Base-by-base conservation (phyloP, 2,888 invertebrate species). In the Nomada fabriciana region DNA sequence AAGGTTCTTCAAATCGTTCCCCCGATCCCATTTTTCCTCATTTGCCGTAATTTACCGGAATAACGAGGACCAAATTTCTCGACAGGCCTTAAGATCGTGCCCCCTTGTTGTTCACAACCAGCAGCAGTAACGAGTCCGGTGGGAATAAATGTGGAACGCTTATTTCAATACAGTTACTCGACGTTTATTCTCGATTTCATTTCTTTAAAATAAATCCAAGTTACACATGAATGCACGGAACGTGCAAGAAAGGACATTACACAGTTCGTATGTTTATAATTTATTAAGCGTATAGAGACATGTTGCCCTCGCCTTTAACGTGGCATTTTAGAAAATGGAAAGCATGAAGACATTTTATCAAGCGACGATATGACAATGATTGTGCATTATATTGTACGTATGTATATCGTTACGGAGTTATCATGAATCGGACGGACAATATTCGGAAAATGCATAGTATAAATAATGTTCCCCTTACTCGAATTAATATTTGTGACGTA, bases 231-330 rank as follows among this genome's bases (percentile, higher is more conserved):
- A 11, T 13, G 36, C 53, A 42, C 42, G 20, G 25, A 65, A 36
- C 25, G 20, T 15, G 52, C 18, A 29, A 67, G 47, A 42, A 63
- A 29, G 57, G 59, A 23, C 15, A 50, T 23, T 29, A 25, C 7
- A 23, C 15, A 23, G 68, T 70, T 53, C 11, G 9, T 25, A 25
- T 59, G 18, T 63, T 60, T 63, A 65, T 42, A 69, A 15, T 76
- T 82, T 18, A 72, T 82, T 55, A 82, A 81, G 82, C 82, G 64
- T 69, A 76, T 43, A 81, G 63, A 69, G 53, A 69, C 15, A 71
- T 36, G 52, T 68, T 50, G 25, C 11, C 42, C 70, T 42, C 18
- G 13, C 13, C 13, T 57, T 36, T 52, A 13, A 55, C 52, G 67
- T 20, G 61, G 70, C n/a, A 52, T 60, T 60, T 15, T 29, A 42